Base-by-base conservation (phyloP, 2,797 vertebrate genomes). In the Capromys pilorides region DNA sequence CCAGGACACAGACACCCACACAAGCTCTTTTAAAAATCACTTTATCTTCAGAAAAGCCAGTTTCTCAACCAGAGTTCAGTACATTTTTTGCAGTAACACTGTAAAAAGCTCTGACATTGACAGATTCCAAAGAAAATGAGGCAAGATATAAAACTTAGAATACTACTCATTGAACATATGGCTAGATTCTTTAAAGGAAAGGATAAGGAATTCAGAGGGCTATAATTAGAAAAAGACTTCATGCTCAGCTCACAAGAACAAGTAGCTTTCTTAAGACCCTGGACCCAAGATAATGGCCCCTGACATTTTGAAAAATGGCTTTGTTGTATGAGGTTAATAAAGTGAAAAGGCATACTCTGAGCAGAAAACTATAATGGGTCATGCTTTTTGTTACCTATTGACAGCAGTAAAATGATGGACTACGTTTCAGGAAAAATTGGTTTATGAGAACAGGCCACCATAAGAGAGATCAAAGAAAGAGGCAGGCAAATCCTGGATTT, bases 51-150 rank as follows among this genome's bases (percentile, higher is more conserved):
- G 90, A 96, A 91, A 94, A 96, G 82, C n/a, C 90, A 88, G 85
- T 86, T 96, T 94, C 89, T 96, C 84, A 93, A 96, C 94, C 81
- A 87, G 94, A 82, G 88, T 87, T 96, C 54, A 82, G 94, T 96
- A 93, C 92, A 94, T 96, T 96, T 57, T 96, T 97, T 94, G 96
- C 91, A 92, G 93, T 94, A 94, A 90, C 82, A 89, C 96, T 94
- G 91, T 94, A 93, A 96, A 96, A 97, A 95, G 36, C 95, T 96
- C 92, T 96, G 96, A 96, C 82, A 92, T 22, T 95, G 96, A 96
- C 92, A 62, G 77, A 95, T 95, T 95, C 93, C 79, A 77, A 96
- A 94, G 96, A 97, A 96, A 97, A 96, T 51, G 85, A 96, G 84
- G 81, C 84, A 94, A 85, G 91, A 94, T 93, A 94, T 82, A 88